Evolutionary conservation across 2,888 invertebrate genomes (phyloP).

Genomic region (Marasmarcha lunaedactyla): DNA sequence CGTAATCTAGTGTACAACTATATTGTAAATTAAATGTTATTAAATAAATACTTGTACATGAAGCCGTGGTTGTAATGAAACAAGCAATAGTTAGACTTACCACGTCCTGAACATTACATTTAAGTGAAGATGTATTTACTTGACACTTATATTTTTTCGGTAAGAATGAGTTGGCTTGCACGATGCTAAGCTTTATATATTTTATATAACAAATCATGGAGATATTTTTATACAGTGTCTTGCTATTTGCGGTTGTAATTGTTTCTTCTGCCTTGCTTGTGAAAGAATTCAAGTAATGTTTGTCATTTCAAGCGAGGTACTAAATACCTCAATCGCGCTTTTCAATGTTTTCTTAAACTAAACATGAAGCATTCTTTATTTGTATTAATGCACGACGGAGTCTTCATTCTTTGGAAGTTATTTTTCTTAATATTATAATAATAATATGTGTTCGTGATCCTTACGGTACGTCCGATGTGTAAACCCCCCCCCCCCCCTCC

Average conservation of each 20-base stretch:
- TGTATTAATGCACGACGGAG: too few relatives aligned
- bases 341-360: too few relatives aligned
- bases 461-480: constrained; percentile 15
- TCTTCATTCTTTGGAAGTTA: not conserved
- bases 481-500: constrained; percentile 32
- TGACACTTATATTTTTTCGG: constrained; percentile 9
- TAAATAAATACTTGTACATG: constrained; percentile 36
- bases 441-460: constrained; percentile 3
- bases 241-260: constrained; percentile 9
- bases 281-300: too few relatives aligned
- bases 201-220: constrained; percentile 20
- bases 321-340: too few relatives aligned
- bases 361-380: too few relatives aligned
- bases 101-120: constrained; percentile 14
- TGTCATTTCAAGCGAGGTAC: too few relatives aligned
- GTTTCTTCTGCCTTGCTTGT: too few relatives aligned
- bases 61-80: constrained; percentile 43
- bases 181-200: constrained; percentile 18
- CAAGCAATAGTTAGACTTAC: constrained; percentile 39
- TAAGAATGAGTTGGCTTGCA: constrained; percentile 10
- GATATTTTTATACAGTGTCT: constrained; percentile 26
- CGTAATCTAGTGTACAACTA: constrained; percentile 22
- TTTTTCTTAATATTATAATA: constrained; percentile 3
- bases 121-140: constrained; percentile 6
- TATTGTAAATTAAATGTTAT: constrained; percentile 32